phyloP scores from a whole-genome alignment of 2,797 vertebrate species.

The Champsocephalus gunnari region DNA sequence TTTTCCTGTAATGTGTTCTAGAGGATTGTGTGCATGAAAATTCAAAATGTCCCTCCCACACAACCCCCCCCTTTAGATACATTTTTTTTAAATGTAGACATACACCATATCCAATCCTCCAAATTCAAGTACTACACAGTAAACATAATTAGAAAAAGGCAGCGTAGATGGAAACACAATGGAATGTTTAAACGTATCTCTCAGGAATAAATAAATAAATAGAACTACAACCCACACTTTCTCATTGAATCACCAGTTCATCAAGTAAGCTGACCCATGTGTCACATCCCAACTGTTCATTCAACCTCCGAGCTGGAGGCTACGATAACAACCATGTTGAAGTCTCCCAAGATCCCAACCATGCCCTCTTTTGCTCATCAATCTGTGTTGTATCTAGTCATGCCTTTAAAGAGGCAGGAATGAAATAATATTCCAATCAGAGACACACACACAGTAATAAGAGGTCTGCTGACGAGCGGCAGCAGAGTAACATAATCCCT shows the following conservation, averaged over 20 bases:
- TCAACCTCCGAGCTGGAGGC: conserved; percentile 17
- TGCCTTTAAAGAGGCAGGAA: conserved; percentile 10
- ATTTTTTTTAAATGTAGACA: too few species aligned
- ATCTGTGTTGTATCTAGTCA: conserved; percentile 1
- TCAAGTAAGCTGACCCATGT: conserved; percentile 1
- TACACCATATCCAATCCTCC: too few species aligned
- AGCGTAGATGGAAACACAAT: neutral
- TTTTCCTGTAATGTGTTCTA: too few species aligned
- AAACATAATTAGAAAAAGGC: too few species aligned
- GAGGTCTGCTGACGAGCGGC: conserved; percentile 59
- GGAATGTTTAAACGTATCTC: neutral
- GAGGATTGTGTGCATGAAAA: too few species aligned
- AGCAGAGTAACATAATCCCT: conserved; percentile 74
- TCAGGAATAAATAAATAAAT: conserved; percentile 2
- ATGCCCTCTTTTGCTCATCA: neutral
- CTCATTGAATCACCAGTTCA: conserved; percentile 4
- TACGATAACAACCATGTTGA: neutral
- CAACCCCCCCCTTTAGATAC: too few species aligned
- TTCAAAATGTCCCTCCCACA: too few species aligned
- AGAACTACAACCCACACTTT: neutral
- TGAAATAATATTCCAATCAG: conserved; percentile 30
- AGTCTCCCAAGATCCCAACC: neutral
- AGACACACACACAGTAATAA: conserved; percentile 29
- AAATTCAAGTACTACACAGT: too few species aligned
- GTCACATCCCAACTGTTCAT: conserved; percentile 26